A percentile compares a stretch with the other conserved stretches of the same genome.
Evolutionary conservation across 2,888 invertebrate species (phyloP).

Genomic region (Steinernema hermaphroditum): DNA sequence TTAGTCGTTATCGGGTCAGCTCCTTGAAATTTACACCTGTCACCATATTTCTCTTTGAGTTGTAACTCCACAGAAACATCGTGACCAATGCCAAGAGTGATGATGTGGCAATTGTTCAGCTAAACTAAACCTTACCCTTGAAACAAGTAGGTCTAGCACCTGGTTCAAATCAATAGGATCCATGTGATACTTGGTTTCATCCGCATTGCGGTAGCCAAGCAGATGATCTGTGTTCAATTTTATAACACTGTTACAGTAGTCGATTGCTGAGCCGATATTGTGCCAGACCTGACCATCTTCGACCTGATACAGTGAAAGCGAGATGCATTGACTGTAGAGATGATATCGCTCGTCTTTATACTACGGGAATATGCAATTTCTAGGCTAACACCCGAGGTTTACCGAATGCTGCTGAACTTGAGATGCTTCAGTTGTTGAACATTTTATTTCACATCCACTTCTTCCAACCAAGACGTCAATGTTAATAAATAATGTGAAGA

Average conservation of each 20-base stretch:
- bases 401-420: too few relatives aligned
- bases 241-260: neutral
- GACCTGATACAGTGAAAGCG: neutral
- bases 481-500: too few relatives aligned
- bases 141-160: too few relatives aligned
- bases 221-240: neutral
- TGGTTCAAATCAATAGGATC: neutral
- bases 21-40: neutral
- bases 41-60: neutral
- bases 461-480: too few relatives aligned
- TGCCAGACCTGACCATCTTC: neutral
- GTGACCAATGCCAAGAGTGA: neutral
- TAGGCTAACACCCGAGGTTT: too few relatives aligned
- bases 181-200: constrained; percentile 9
- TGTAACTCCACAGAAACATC: neutral
- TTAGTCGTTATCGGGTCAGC: neutral
- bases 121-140: too few relatives aligned
- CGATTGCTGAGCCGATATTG: neutral
- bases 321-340: neutral
- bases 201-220: neutral
- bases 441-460: too few relatives aligned
- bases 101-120: neutral
- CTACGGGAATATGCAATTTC: neutral
- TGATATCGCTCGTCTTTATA: constrained; percentile 19
- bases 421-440: too few relatives aligned